Evolutionary conservation across 2,888 invertebrate species (phyloP), one percentile per base, ranked within the genome.

Genomic region (Brenthis ino): DNA sequence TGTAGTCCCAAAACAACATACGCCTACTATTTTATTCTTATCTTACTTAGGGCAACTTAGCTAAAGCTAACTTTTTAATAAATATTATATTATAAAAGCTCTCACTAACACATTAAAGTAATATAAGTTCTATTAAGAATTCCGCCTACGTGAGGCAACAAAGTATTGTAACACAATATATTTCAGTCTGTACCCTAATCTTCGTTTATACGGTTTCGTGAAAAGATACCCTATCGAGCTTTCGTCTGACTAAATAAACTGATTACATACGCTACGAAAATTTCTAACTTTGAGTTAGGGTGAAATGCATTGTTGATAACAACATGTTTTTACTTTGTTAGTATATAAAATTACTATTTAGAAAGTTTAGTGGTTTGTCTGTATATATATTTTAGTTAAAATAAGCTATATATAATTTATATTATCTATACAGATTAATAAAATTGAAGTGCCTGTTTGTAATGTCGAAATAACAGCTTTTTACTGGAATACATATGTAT

Each of bases 171-270:
- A 73, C 66, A 14, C 48, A 60, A 72, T 70, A 73, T 57, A 24
- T 58, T 64, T 69, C 64, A 65, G 72, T 68, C 72, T 72, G 68
- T 68, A 65, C 63, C 71, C 68, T 72, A 73, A 73, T 68, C 69
- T 72, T 65, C 61, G 54, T 58, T 60, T 64, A 60, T 68, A 70
- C 50, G 73, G 73, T 64, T 73, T 73, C 73, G 50, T 48, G 48
- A 53, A 67, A 71, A 71, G 73, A 72, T 72, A 69, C 73, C 67
- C 66, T 73, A 70, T 72, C 67, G 65, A 69, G 63, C 71, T 71
- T 70, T 71, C 65, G 65, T 57, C 65, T 54, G 68, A 65, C 69
- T 65, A 69, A 71, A 66, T 58, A 63, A 69, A 69, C 71, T 71
- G 71, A 71, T 71, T 68, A 71, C 14, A n/a, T 33, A 57, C 53